phyloP scores from a whole-genome alignment of 2,888 invertebrate species.

The Ophion obscuratus region DNA sequence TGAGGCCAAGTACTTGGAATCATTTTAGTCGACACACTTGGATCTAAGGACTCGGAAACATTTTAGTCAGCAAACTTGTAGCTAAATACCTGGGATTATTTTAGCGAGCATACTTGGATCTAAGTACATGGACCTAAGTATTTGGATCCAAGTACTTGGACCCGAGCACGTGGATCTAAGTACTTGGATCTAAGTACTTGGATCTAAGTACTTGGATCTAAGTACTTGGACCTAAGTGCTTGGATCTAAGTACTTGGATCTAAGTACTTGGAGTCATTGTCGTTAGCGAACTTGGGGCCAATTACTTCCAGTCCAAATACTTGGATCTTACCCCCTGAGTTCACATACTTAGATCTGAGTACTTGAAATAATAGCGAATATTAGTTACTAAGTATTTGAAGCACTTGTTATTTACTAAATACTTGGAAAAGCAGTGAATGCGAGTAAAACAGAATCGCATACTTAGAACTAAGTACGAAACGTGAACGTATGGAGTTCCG shows the following conservation, averaged over 20 bases:
- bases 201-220: not conserved
- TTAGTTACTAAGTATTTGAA: no score
- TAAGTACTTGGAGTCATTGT: no score
- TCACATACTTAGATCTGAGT: not conserved
- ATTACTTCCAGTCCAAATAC: no score
- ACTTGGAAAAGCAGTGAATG: not conserved
- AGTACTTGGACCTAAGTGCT: not conserved
- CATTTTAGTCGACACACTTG: not conserved
- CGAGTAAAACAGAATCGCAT: not conserved
- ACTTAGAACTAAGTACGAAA: not conserved
- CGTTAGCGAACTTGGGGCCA: no score
- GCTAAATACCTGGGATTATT: no score
- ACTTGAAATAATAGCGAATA: not conserved
- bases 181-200: not conserved
- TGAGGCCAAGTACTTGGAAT: not conserved
- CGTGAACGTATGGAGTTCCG: no score
- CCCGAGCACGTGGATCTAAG: no score
- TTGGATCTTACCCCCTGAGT: no score
- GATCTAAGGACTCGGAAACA: no score
- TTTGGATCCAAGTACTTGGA: not conserved
- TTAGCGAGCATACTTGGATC: not conserved
- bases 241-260: no score
- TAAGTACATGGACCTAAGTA: not conserved
- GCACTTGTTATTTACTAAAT: no score
- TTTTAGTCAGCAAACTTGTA: no score